Evolutionary conservation across 2,797 vertebrate genomes (phyloP).

Genomic region (Psittacula echo): DNA sequence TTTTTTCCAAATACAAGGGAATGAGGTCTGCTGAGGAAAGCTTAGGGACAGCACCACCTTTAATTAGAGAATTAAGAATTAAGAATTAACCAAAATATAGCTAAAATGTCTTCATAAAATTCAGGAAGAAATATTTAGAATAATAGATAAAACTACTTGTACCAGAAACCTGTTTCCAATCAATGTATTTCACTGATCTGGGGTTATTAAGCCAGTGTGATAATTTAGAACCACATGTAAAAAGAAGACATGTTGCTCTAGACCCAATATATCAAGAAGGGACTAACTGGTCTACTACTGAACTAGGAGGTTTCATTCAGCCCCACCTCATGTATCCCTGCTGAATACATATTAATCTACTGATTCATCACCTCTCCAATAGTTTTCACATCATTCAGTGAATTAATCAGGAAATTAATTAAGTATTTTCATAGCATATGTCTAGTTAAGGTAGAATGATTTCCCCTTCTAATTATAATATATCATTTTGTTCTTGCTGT

Average conservation of each 20-base stretch:
- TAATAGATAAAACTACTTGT: not conserved
- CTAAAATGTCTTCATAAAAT: not conserved
- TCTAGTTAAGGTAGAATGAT: conserved; percentile 42
- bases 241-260: not conserved
- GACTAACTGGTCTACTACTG: not conserved
- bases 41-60: not conserved
- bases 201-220: not conserved
- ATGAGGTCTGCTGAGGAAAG: not conserved
- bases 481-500: conserved; percentile 60
- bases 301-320: not conserved
- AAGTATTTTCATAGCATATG: conserved; percentile 61
- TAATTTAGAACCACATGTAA: not conserved
- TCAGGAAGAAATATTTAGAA: not conserved
- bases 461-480: conserved; percentile 53
- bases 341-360: conserved; percentile 42
- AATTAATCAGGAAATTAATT: conserved; percentile 62
- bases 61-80: not conserved
- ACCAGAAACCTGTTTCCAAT: not conserved
- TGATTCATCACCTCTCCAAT: conserved; percentile 33
- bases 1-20: not conserved
- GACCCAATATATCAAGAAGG: not conserved
- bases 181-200: not conserved
- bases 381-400: conserved; percentile 39
- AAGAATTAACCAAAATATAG: not conserved
- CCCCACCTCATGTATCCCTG: not conserved